Evolutionary conservation across 2,888 invertebrate species (phyloP).

Genomic region (Caenorhabditis japonica): DNA sequence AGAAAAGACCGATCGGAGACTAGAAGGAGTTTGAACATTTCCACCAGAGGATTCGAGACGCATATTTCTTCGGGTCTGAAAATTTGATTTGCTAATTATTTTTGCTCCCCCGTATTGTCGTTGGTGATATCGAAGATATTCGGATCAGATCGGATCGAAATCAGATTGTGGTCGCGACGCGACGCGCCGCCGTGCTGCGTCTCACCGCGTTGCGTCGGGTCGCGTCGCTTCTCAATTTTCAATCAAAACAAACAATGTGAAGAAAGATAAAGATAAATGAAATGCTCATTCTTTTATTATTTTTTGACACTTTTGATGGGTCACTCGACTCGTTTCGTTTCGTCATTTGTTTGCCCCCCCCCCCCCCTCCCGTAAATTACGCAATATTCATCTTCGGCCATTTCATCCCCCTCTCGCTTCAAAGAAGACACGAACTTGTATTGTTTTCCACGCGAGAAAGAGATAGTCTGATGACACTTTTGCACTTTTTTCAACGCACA

Average conservation of each 20-base stretch:
- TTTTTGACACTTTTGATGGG: constrained; percentile 57
- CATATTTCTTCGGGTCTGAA: constrained; percentile 73
- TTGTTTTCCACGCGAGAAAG: constrained; percentile 23
- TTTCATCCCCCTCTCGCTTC: too few species aligned
- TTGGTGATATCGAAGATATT: too few species aligned
- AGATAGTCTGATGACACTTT: constrained; percentile 37
- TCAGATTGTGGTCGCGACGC: too few species aligned
- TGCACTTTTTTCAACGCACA: constrained; percentile 27
- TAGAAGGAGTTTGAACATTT: constrained; percentile 71
- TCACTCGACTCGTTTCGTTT: constrained; percentile 26
- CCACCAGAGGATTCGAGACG: constrained; percentile 76
- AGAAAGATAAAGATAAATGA: too few species aligned
- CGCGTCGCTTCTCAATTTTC: neutral
- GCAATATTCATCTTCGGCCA: constrained; percentile 35
- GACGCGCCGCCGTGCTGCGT: too few species aligned
- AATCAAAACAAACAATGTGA: constrained; percentile 29
- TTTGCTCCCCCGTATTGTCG: neutral
- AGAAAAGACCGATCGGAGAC: constrained; percentile 69
- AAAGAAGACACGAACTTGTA: constrained; percentile 49
- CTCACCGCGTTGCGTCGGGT: neutral
- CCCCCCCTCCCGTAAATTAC: too few species aligned
- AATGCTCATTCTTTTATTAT: constrained; percentile 24
- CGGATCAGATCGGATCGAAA: too few species aligned
- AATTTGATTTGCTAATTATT: too few species aligned
- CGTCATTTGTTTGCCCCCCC: constrained; percentile 18